phyloP scores from a whole-genome alignment of 2,113 vertebrate species.

The Dipodomys stephensi region DNA sequence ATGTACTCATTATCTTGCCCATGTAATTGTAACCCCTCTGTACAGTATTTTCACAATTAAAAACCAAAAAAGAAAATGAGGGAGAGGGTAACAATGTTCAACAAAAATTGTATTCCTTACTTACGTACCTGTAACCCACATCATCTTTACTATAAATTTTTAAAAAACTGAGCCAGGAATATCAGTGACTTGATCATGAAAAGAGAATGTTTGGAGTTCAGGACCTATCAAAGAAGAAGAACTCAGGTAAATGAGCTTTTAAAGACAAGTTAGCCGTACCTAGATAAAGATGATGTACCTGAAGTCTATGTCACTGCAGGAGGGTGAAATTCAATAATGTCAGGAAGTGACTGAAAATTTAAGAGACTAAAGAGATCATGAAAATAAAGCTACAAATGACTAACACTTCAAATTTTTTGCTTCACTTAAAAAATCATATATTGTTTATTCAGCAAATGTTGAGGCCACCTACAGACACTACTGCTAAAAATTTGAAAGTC shows the following conservation, averaged over 20 bases:
- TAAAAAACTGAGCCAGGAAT: not conserved
- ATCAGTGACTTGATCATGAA: not conserved
- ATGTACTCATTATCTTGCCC: too few species aligned
- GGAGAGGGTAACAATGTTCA: too few species aligned
- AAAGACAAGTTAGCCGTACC: not conserved
- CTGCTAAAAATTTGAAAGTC: too few species aligned
- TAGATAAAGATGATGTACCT: not conserved
- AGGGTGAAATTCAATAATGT: not conserved
- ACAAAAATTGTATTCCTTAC: too few species aligned
- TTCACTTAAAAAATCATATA: not conserved
- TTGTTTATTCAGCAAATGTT: too few species aligned
- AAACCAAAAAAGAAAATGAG: too few species aligned
- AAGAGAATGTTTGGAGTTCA: conserved; percentile 30
- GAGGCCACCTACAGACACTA: too few species aligned
- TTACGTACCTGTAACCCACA: too few species aligned
- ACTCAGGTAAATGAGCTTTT: not conserved
- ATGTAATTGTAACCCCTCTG: too few species aligned
- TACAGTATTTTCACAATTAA: too few species aligned
- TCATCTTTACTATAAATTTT: too few species aligned
- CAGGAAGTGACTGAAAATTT: conserved; percentile 34
- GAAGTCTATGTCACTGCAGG: not conserved
- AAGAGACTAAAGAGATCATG: conserved; percentile 14
- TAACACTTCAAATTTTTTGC: conserved; percentile 10
- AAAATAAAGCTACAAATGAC: not conserved
- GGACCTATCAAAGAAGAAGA: not conserved